Percentiles rank a stretch among this genome's conserved stretches.
Evolutionary conservation across 2,888 invertebrate species (phyloP).

Genomic region (Folsomia manolachei): DNA sequence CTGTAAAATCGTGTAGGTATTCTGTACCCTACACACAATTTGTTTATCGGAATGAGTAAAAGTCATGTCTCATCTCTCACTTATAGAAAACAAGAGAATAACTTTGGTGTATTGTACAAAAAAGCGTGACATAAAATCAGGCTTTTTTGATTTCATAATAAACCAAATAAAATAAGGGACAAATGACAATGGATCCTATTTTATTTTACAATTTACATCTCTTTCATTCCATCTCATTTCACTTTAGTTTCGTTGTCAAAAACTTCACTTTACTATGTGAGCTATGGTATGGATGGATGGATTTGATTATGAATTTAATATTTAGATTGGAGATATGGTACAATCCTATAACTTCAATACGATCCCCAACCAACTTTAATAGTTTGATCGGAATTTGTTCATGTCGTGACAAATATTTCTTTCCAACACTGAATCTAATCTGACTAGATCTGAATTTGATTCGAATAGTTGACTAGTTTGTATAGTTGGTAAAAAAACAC

Average conservation of each 20-base stretch:
- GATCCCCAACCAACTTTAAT: no score
- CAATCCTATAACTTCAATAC: not conserved
- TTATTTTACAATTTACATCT: not conserved
- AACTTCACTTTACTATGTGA: no score
- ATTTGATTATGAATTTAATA: not conserved
- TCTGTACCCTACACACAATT: no score
- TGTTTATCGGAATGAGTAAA: not conserved
- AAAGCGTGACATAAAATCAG: constrained; percentile 11
- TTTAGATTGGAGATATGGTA: not conserved
- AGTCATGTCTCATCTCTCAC: not conserved
- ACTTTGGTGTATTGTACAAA: not conserved
- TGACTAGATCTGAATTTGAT: not conserved
- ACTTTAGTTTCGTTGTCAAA: not conserved
- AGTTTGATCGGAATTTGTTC: not conserved
- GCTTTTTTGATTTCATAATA: constrained; percentile 12
- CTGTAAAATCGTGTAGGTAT: no score
- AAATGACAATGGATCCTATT: not conserved
- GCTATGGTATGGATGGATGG: not conserved
- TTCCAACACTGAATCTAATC: not conserved
- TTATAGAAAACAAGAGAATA: not conserved
- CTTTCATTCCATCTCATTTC: not conserved
- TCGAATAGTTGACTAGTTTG: no score
- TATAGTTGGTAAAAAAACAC: not conserved
- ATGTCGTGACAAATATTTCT: constrained; percentile 13
- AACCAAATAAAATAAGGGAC: not conserved